A percentile compares a stretch with the other conserved stretches of the same genome.
These are phyloP conservation scores for Andrena haemorrhoa DNA, from an alignment of 2,888 invertebrate species.

Conservation along the genomic window DNA sequence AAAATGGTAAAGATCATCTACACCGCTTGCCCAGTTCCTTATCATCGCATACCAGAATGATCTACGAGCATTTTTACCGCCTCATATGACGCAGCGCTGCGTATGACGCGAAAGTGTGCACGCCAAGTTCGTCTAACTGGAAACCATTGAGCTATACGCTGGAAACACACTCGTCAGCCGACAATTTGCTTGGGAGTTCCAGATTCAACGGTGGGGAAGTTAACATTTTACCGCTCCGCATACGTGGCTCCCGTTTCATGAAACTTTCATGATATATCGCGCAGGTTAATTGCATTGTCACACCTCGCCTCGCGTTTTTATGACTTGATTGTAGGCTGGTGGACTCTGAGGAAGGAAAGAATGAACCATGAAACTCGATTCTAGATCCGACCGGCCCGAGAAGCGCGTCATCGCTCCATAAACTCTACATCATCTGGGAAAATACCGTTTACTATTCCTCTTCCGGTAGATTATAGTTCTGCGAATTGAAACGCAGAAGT, in stretches of 20 bases:
- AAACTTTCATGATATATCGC: constrained; percentile 13
- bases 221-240: neutral
- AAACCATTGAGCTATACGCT: too few species aligned
- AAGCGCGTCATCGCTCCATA: constrained; percentile 8
- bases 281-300: neutral
- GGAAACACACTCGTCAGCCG: neutral
- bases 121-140: neutral
- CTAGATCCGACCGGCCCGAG: neutral
- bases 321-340: neutral
- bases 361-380: neutral
- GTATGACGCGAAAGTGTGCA: neutral
- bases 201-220: constrained; percentile 4
- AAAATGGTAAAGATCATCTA: too few species aligned
- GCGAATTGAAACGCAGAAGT: neutral
- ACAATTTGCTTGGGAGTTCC: constrained; percentile 24
- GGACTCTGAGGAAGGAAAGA: neutral
- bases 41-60: too few species aligned
- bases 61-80: neutral
- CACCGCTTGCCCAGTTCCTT: too few species aligned
- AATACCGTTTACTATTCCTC: neutral
- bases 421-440: neutral
- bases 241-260: neutral
- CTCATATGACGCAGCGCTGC: neutral
- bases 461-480: neutral
- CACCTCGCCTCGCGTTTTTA: neutral